Base-by-base conservation (phyloP, 2,797 vertebrate species). In the Acanthornis magna region DNA sequence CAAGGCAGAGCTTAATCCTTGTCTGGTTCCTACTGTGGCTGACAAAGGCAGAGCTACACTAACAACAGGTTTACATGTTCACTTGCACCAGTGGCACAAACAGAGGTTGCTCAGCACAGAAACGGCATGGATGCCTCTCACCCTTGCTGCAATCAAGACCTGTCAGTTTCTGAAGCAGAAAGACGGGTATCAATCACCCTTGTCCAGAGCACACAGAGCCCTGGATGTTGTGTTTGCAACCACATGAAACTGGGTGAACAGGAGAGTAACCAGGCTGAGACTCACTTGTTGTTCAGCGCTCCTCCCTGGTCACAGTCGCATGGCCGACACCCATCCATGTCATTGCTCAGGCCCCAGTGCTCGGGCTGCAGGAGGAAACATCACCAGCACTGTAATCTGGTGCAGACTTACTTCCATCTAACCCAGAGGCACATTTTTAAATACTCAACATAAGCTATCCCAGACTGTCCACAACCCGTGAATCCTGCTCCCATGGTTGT, bases 341-440 rank as follows among this genome's bases (percentile, higher is more conserved):
- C 99, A 0, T 99, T 99, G 97, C 99, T 99, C 88, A 99, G 98
- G 45, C 99, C 99, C 99, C 99, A 99, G 88, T 99, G 98, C 96
- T 99, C 98, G 60, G 98, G 95, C 99, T 99, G 97, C n/a, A 71
- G 80, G 92, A 97, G 27, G 92, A 95, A 96, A 92, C 74, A 80
- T 18, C 72, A 79, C 70, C 67, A 61, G 38, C 4, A 6, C 38
- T 78, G 43, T 88, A 76, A 80, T 8, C 22, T 5, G 5, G 7
- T 12, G 34, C 32, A 1, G 0, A 43, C 34, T 27, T 55, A 58
- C 78, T 0, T 48, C 21, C 61, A 54, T n/a, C 45, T 27, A 42
- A 16, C 20, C 20, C 70, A 63, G 81, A 73, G 61, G 25, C 26
- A 51, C 10, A 10, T 34, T 76, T 70, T 23, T 4, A 38, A 88